phyloP scores from a whole-genome alignment of 2,113 vertebrate genomes.

The Ranitomeya variabilis region DNA sequence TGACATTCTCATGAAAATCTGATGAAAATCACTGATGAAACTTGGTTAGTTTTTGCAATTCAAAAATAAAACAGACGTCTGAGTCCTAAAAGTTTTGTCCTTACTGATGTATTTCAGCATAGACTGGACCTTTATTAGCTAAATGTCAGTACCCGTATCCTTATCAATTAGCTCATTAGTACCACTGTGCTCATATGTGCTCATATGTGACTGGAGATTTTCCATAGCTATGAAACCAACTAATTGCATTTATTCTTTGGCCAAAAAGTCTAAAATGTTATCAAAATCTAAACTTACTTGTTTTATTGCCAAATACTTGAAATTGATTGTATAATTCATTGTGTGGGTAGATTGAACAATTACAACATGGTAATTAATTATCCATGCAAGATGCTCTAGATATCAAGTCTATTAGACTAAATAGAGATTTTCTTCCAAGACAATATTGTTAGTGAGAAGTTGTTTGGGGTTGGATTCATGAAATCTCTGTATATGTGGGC shows the following conservation, averaged over 20 bases:
- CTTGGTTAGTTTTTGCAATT: no score
- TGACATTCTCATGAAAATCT: no score
- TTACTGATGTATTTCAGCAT: no score
- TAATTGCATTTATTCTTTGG: background rate
- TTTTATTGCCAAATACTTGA: conserved; percentile 6
- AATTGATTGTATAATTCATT: background rate
- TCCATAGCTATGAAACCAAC: background rate
- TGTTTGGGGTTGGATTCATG: background rate
- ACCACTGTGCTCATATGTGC: no score
- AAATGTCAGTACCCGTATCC: no score
- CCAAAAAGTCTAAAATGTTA: background rate
- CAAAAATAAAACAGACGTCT: no score
- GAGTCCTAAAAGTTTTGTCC: no score
- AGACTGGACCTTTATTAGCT: no score
- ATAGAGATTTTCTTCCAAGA: background rate
- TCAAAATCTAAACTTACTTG: background rate
- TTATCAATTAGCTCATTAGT: no score
- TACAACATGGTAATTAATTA: conserved; percentile 7
- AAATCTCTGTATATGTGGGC: background rate
- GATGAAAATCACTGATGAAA: no score
- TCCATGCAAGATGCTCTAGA: background rate
- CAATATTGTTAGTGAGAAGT: background rate
- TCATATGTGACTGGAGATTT: background rate
- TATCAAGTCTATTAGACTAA: background rate
- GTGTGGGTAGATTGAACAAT: background rate